Evolutionary conservation across 2,888 invertebrate species (phyloP), one percentile per base, ranked within the genome.

Genomic region (Sinopyrophorus schimmeli): DNA sequence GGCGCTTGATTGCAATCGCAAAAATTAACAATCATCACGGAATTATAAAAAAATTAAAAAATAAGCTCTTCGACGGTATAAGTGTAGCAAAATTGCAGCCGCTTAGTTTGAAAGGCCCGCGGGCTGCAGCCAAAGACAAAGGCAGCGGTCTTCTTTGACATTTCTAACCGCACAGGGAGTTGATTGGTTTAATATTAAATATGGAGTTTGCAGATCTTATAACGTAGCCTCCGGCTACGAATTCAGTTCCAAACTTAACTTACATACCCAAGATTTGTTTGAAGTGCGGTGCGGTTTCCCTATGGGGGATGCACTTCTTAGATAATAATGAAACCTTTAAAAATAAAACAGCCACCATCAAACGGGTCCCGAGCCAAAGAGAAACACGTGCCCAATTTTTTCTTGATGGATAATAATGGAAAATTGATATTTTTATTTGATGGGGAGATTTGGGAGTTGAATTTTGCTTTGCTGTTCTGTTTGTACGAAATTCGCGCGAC

Each of bases 171-270:
- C 54, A 57, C 53, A 32, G 47, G 53, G 48, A 57, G 54, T 57
- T 57, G 59, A 62, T 59, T 62, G 60, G 58, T 59, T 60, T 62
- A 57, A 58, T 59, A 62, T 60, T 60, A 59, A 62, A 60, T 59
- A 58, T 59, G 59, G 53, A 57, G 54, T 40, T 47, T 52, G 39
- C 41, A 39, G 47, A 47, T 47, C 39, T 47, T 27, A 18, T 24
- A 14, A 27, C 27, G 34, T 28, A 30, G 34, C 52, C 47, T 24
- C 10, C 11, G 34, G 52, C 47, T 17, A 52, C 23, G 38, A 43
- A 40, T 43, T 47, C 43, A 21, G 52, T 34, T 42, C 31, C 28
- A 40, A 51, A 47, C 46, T 38, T 43, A 39, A 43, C 49, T 38
- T 41, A 32, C 38, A 43, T 34, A 28, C 28, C n/a, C 26, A 31